Conservation (phyloP, 2,888 invertebrate species). For the Drosophila helvetica region DNA sequence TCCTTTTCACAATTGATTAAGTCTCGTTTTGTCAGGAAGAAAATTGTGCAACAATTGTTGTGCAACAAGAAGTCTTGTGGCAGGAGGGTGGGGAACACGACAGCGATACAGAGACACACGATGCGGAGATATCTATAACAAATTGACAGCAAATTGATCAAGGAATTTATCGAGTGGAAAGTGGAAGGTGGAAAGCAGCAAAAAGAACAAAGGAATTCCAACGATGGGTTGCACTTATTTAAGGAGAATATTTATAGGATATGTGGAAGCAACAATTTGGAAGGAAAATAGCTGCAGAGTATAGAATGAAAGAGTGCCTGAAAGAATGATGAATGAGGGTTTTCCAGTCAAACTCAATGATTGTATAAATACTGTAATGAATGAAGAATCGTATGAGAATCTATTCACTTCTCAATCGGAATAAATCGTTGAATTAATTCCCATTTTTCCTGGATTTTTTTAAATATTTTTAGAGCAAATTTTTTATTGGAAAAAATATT, state of each 20-base stretch:
- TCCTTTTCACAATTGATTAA: constrained; percentile 28
- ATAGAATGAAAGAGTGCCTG: neutral
- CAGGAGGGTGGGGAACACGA: neutral
- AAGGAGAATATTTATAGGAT: neutral
- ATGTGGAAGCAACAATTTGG: neutral
- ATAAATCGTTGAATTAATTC: neutral
- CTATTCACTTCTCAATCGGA: neutral
- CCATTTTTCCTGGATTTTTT: neutral
- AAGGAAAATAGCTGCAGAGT: neutral
- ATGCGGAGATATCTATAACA: constrained; percentile 29
- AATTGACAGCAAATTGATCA: constrained; percentile 31
- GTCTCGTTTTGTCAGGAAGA: constrained; percentile 5
- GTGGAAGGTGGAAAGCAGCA: constrained; percentile 20
- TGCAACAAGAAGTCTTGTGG: constrained; percentile 5
- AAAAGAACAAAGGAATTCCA: constrained; percentile 19
- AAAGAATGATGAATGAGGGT: neutral
- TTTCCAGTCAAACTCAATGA: neutral
- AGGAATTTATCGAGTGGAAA: constrained; percentile 32
- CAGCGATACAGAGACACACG: neutral
- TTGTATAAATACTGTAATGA: neutral
- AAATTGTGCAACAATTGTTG: constrained; percentile 16
- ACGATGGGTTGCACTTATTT: neutral
- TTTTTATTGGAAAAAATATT: no score
- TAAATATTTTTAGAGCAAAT: no score
- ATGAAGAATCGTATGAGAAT: neutral